Conservation (phyloP, 2,797 vertebrate genomes). For the Vultur gryphus region DNA sequence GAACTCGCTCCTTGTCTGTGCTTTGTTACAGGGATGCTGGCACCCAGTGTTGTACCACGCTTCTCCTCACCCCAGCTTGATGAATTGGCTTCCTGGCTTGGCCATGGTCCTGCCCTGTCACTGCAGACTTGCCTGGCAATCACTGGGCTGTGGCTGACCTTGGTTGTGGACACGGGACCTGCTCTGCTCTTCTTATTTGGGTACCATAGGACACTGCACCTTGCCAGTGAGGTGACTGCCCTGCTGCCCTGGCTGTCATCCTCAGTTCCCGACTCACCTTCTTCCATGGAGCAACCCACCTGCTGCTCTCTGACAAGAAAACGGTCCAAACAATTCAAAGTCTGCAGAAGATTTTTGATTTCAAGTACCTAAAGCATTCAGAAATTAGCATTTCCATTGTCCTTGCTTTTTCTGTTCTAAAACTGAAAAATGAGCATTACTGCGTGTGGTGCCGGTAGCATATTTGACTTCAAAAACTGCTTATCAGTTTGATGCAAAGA, state of each 20-base stretch:
- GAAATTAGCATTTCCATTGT: not conserved
- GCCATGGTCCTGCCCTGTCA: not conserved
- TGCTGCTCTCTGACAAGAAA: not conserved
- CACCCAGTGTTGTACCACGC: not conserved
- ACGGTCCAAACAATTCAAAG: not conserved
- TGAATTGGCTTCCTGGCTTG: not conserved
- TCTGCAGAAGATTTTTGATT: not conserved
- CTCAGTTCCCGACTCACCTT: not conserved
- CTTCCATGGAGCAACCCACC: not conserved
- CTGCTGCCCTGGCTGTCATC: not conserved
- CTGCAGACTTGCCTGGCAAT: not conserved
- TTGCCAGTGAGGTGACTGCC: accelerated
- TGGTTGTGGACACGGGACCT: not conserved
- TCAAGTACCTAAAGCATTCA: not conserved
- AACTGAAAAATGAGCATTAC: not conserved
- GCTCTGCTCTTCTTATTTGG: not conserved
- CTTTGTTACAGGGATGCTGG: accelerated
- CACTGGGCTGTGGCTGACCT: not conserved
- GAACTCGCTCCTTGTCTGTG: not conserved
- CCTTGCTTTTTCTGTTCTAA: not conserved
- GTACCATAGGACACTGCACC: not conserved
- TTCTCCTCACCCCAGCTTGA: not conserved
- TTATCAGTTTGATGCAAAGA: not conserved
- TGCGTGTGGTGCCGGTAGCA: not conserved
- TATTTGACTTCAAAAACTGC: not conserved